Evolutionary conservation across 2,113 vertebrate genomes (phyloP), one percentile per base, ranked within the genome.

Genomic region (Apodemus sylvaticus): DNA sequence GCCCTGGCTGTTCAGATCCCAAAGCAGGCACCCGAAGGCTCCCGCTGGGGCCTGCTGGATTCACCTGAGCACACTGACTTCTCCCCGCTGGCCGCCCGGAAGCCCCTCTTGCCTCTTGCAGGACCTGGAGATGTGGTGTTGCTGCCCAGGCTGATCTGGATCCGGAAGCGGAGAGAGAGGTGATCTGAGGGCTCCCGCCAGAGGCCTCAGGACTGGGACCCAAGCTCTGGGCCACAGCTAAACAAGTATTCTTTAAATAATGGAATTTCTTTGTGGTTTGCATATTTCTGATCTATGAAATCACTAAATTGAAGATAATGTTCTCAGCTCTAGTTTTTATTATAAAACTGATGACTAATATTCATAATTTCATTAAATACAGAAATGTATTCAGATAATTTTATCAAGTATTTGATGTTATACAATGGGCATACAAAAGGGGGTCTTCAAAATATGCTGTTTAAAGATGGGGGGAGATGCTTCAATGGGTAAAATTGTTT

Each of bases 241-340:
- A 96, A 70, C 70, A 68, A 62, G 22, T 90, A 1, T 64, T 86
- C 66, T 94, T 87, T 77, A 93, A 85, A 22, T 90, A 94, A 93
- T n/a, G 0, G 17, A 76, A 51, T 86, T 5, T 26, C 14, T 92
- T 95, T 26, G 13, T 90, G 17, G 68, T 91, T 95, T 90, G 3
- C 36, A 94, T 93, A 24, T 86, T 36, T 92, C 29, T 78, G 6
- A 62, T 71, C 82, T 48, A 90, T 74, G 16, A 92, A 29, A 58
- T 7, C 31, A 6, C 12, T 94, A 96, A 88, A 62, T 68, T 96
- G 39, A 42, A 74, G 12, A 11, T 91, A 71, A 24, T 20, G 45
- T 53, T 83, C 76, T 2, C 85, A 31, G 60, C 86, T 94, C 88
- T 55, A 77, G n/a, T 73, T 95, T 71, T 79, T 81, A 66, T 85